Conservation (phyloP, 2,888 invertebrate genomes). For the Perithous albicinctus region DNA sequence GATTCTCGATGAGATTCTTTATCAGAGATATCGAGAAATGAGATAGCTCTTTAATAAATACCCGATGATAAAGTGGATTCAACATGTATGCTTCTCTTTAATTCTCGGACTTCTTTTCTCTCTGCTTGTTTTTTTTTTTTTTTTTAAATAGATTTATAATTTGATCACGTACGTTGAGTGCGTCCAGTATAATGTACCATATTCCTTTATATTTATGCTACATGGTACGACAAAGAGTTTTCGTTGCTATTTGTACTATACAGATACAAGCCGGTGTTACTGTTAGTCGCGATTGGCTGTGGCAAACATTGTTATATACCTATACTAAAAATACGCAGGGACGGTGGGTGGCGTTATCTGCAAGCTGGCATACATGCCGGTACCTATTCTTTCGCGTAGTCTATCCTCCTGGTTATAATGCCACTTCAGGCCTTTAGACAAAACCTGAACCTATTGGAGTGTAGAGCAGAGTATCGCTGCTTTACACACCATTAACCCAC, state of each 20-base stretch:
- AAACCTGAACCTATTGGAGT: neutral
- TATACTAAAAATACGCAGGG: slow-evolving; percentile 12
- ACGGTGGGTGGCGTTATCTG: slow-evolving; percentile 6
- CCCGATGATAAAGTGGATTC: neutral
- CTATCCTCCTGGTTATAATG: neutral
- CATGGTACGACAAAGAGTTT: neutral
- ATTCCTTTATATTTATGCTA: neutral
- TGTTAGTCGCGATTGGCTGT: slow-evolving; percentile 1
- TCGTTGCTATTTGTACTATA: neutral
- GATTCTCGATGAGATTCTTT: neutral
- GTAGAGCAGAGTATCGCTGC: neutral
- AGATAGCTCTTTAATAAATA: neutral
- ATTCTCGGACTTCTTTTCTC: too few relatives aligned
- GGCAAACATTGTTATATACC: neutral
- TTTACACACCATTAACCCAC: neutral
- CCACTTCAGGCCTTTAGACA: neutral
- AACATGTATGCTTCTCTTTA: neutral
- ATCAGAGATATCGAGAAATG: too few relatives aligned
- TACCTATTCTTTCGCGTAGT: neutral
- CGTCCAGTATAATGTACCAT: neutral
- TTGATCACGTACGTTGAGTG: neutral
- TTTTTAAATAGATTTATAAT: neutral
- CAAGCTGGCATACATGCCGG: neutral
- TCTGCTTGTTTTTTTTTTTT: too few relatives aligned
- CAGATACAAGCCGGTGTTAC: neutral